Percentiles rank a stretch among this genome's conserved stretches.
phyloP scores from a whole-genome alignment of 2,888 invertebrate genomes.

The Shargacucullia verbasci region DNA sequence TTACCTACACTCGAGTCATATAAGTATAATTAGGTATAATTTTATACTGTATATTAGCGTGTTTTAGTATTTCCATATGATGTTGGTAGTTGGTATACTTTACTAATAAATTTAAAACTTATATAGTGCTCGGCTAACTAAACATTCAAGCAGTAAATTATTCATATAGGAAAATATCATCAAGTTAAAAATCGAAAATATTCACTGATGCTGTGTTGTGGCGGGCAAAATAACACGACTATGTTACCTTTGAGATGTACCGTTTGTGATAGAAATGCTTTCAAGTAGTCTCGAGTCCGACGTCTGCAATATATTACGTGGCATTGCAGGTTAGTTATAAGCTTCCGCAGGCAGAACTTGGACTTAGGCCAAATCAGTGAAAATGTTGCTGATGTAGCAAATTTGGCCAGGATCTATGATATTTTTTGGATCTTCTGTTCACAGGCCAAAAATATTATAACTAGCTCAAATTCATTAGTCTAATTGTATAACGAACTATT shows the following conservation, averaged over 20 bases:
- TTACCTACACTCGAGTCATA: too few relatives aligned
- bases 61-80: too few relatives aligned
- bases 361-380: constrained; percentile 44
- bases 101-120: too few relatives aligned
- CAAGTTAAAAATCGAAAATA: constrained; percentile 22
- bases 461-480: too few relatives aligned
- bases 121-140: neutral
- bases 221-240: constrained; percentile 10
- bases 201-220: constrained; percentile 17
- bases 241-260: constrained; percentile 29
- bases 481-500: too few relatives aligned
- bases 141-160: too few relatives aligned
- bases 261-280: constrained; percentile 29
- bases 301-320: constrained; percentile 40
- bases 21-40: too few relatives aligned
- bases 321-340: constrained; percentile 41
- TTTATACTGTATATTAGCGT: too few relatives aligned
- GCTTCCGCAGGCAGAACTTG: constrained; percentile 33
- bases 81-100: too few relatives aligned
- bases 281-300: constrained; percentile 21
- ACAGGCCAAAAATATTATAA: too few relatives aligned
- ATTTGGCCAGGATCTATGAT: constrained; percentile 15
- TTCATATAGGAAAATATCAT: constrained; percentile 5
- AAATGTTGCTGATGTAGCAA: constrained; percentile 15
- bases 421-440: too few relatives aligned